Base-by-base conservation (phyloP, 2,113 vertebrate genomes). In the Nothocercus julius region DNA sequence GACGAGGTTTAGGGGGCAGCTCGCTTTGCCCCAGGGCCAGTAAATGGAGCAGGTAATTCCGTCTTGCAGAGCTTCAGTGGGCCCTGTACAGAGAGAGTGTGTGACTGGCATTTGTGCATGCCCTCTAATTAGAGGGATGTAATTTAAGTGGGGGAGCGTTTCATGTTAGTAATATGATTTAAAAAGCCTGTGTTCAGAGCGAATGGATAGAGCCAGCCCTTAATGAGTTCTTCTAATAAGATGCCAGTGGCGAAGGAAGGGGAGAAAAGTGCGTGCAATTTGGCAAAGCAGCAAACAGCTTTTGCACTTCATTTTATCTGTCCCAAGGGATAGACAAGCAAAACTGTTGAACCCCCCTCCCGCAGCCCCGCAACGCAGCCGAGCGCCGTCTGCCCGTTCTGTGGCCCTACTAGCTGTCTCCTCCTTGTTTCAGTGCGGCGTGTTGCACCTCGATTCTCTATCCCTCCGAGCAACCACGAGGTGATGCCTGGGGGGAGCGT, bases 361-460 rank as follows among this genome's bases (percentile, higher is more conserved):
- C 2, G 2, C 90, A 25, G 19, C 58, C 68, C 64, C 0, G 0
- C 73, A 32, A 6, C 44, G 34, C 76, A 75, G 1, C 56, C n/a
- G 83, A 85, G 44, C 44, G 25, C 34, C 66, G 5, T 49, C 14
- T 16, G 14, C 24, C 30, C 61, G 47, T 76, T 70, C 95, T 93
- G 73, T 96, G 20, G 28, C 94, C 94, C 96, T 97, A 96, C 97
- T 98, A 97, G 85, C 92, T 96, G 91, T 97, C 93, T 97, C 95
- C 96, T 98, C 97, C 98, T 98, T 98, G 96, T 97, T 97, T 79
- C 99, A 99, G 99, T 99, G 95, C 99, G 99, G 19, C 99, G 99
- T 13, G 99, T 99, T 93, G 98, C 99, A 74, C 99, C 99, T 63
- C 99, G 99, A 90, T 99, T 99, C 98, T 99, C 99, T 97, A 99